Percentiles rank a stretch among this genome's conserved stretches.
Conservation (phyloP, 2,888 invertebrate species). For the Atethmia centrago region DNA sequence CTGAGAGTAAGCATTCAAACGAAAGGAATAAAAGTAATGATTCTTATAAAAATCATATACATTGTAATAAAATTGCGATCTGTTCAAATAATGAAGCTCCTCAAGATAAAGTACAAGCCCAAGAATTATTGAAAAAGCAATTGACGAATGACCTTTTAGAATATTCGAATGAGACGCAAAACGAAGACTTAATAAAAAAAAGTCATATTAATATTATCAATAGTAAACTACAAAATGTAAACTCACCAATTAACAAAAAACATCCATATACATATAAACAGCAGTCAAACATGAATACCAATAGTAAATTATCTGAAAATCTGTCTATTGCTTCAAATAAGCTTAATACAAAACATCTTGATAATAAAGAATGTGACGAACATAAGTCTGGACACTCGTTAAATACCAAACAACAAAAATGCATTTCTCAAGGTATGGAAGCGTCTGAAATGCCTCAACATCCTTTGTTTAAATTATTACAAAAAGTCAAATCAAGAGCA, state of each 20-base stretch:
- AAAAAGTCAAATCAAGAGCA: neutral
- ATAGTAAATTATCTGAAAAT: neutral
- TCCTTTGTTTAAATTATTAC: slow-evolving; percentile 7
- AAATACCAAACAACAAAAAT: neutral
- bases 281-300: neutral
- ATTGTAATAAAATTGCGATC: neutral
- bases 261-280: neutral
- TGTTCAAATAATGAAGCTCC: neutral
- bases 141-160: neutral
- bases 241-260: neutral
- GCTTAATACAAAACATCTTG: neutral
- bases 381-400: neutral
- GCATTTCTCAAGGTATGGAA: neutral
- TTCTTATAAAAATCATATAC: neutral
- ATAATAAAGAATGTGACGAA: neutral
- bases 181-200: neutral
- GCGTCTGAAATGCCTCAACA: neutral
- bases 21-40: neutral
- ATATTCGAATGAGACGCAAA: too few species aligned
- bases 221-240: neutral
- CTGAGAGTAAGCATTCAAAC: neutral
- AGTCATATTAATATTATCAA: neutral
- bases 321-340: neutral
- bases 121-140: neutral
- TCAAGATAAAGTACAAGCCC: neutral